These are phyloP conservation scores for Zaprionus inermis DNA, from an alignment of 1,140 invertebrate species.

Conservation along the genomic window DNA sequence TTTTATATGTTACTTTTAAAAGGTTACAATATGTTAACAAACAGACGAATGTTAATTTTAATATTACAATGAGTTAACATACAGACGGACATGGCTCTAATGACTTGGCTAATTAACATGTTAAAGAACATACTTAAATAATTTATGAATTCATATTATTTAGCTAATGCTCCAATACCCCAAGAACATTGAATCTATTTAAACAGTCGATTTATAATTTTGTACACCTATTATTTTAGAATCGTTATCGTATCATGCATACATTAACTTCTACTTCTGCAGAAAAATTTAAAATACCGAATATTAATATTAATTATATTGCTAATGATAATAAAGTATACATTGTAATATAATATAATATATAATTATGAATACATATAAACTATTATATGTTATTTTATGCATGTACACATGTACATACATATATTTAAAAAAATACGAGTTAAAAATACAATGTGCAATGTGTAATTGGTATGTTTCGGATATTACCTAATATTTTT, in stretches of 20 bases:
- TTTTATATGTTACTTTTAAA: no score
- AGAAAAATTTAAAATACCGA: constrained; percentile 13
- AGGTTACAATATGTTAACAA: no score
- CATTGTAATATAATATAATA: not conserved
- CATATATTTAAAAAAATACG: not conserved
- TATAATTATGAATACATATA: not conserved
- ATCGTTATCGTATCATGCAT: constrained; percentile 71
- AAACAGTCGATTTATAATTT: constrained; percentile 30
- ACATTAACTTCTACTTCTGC: constrained; percentile 51
- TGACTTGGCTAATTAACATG: no score
- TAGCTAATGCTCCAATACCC: not conserved
- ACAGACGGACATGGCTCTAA: no score
- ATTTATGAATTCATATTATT: not conserved
- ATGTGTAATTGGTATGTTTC: not conserved
- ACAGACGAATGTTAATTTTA: no score
- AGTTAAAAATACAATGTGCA: not conserved
- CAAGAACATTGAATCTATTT: constrained; percentile 1
- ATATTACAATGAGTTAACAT: no score
- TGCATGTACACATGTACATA: not conserved
- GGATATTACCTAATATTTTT: not conserved
- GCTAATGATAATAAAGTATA: no score
- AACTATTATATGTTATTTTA: not conserved
- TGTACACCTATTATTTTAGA: constrained; percentile 46
- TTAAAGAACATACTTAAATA: no score
- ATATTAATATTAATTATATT: no score